Evolutionary conservation across 2,888 invertebrate genomes (phyloP).

Genomic region (Microctonus brassicae): DNA sequence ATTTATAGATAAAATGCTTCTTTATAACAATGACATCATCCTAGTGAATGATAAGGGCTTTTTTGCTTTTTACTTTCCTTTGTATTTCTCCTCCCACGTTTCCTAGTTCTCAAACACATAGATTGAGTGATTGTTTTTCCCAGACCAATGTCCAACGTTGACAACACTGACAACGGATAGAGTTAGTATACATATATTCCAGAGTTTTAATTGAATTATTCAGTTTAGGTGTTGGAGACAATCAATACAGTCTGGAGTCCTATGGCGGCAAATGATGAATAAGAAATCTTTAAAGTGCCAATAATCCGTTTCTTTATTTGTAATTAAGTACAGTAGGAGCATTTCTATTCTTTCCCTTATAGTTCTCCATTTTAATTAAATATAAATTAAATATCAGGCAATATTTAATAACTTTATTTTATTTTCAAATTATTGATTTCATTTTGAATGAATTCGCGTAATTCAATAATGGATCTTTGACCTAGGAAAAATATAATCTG

Average conservation of each 20-base stretch:
- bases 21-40: not conserved
- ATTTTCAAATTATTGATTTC: too few relatives aligned
- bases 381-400: too few relatives aligned
- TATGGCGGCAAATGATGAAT: not conserved
- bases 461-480: too few relatives aligned
- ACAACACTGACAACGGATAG: not conserved
- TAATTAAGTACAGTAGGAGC: not conserved
- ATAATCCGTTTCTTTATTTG: not conserved
- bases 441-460: too few relatives aligned
- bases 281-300: not conserved
- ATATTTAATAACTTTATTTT: too few relatives aligned
- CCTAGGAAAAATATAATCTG: too few relatives aligned
- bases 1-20: not conserved
- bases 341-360: not conserved
- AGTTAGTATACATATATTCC: not conserved
- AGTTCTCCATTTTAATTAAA: not conserved
- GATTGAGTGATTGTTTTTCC: not conserved
- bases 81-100: not conserved
- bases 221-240: constrained; percentile 6
- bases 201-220: constrained; percentile 8
- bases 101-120: not conserved
- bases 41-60: not conserved
- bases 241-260: not conserved
- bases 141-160: not conserved
- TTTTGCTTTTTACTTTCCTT: not conserved